Evolutionary conservation across 2,888 invertebrate species (phyloP), one percentile per base, ranked within the genome.

Genomic region (Lycia hirtaria): DNA sequence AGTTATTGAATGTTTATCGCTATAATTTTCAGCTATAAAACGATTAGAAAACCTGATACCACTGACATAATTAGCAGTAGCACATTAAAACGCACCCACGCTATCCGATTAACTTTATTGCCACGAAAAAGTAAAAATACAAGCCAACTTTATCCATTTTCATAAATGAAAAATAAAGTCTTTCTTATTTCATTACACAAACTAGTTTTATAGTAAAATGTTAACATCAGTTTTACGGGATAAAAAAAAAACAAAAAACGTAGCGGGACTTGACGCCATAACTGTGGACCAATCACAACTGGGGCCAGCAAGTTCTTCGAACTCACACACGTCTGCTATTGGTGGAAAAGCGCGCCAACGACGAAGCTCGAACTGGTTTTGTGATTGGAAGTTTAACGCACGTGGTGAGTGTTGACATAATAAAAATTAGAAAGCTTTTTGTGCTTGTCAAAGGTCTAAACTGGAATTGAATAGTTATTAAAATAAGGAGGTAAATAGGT

Each of bases 231-330:
- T 19, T 30, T 43, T 49, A 49, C 35, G 15, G 12, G 30, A 33
- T 24, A 47, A 54, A 59, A 44, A n/a, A 62, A 47, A 62, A 55
- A 61, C 56, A 57, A 62, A 53, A 26, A 24, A 4, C 24, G 32
- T 30, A 10, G 20, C 24, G 35, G 37, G 47, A 44, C 63, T 71
- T 69, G 68, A 73, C 74, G 71, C 73, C 71, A 71, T 56, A 59
- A 49, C 62, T 49, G 20, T 14, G 51, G 67, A 60, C 85, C 82
- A 81, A 87, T 87, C 74, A 78, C 72, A 56, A 65, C 71, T 78
- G 83, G 87, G 80, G 86, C 80, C 79, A 82, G 83, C 68, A 81
- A n/a, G 87, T 87, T 88, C 84, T 80, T 77, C 85, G 89, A 88
- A 88, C 88, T 78, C 80, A 69, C 73, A 67, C 74, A 62, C 61